These are phyloP conservation scores for Chrysolina oricalcia DNA, from an alignment of 2,888 invertebrate species.

Conservation along the genomic window DNA sequence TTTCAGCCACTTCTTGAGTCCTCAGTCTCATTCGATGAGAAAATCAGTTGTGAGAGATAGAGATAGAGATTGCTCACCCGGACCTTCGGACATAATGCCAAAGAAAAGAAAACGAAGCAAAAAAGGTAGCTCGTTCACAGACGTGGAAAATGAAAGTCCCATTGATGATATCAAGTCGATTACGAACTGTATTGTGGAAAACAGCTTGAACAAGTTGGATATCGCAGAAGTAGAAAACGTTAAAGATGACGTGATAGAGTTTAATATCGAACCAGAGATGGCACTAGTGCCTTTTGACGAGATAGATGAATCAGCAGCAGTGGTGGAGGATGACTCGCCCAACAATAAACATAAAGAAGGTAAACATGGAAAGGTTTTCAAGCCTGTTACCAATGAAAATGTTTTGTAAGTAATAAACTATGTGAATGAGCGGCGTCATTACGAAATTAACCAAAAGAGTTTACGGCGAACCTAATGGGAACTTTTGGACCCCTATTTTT, in stretches of 20 bases:
- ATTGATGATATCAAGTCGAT: constrained; percentile 64
- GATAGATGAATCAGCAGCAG: not conserved
- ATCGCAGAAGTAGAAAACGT: constrained; percentile 27
- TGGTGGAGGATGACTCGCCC: not conserved
- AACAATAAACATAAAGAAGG: not conserved
- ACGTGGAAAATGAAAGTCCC: constrained; percentile 54
- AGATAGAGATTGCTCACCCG: constrained; percentile 47
- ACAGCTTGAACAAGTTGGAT: constrained; percentile 42
- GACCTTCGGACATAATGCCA: constrained; percentile 56
- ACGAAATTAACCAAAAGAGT: too few species aligned
- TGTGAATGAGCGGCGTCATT: too few species aligned
- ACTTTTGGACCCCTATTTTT: too few species aligned
- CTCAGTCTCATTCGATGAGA: constrained; percentile 49
- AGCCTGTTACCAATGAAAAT: too few species aligned
- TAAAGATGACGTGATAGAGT: constrained; percentile 43
- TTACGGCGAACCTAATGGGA: too few species aligned
- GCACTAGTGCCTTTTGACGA: not conserved
- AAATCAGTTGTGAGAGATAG: constrained; percentile 45
- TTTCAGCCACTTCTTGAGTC: constrained; percentile 52
- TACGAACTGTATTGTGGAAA: constrained; percentile 61
- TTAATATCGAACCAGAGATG: constrained; percentile 23
- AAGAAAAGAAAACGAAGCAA: constrained; percentile 58
- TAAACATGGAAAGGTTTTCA: not conserved
- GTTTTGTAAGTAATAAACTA: too few species aligned
- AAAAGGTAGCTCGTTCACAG: constrained; percentile 45